Evolutionary conservation across 1,140 invertebrate genomes (phyloP).

Genomic region (Yoshiicerus persimilis): DNA sequence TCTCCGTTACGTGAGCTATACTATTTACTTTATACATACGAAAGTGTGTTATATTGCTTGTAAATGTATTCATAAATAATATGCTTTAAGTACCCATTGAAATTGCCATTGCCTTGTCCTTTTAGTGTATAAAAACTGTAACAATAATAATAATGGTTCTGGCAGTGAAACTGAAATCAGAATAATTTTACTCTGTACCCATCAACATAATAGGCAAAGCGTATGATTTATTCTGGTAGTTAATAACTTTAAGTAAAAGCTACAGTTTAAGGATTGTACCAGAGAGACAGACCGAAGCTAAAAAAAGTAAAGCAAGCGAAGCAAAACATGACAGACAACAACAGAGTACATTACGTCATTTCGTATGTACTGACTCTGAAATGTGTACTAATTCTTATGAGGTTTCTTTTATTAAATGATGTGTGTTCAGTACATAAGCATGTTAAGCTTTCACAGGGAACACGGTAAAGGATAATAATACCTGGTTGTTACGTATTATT

Average conservation of each 20-base stretch:
- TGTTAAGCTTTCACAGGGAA: background rate
- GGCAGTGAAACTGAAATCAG: background rate
- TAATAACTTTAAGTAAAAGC: conserved; percentile 21
- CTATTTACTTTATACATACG: background rate
- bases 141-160: background rate
- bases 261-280: background rate
- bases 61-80: background rate
- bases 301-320: background rate
- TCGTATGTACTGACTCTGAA: background rate
- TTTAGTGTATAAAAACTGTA: background rate
- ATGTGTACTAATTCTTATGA: background rate
- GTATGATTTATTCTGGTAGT: conserved; percentile 6
- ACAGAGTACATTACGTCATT: background rate
- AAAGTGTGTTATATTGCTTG: background rate
- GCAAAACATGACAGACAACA: conserved; percentile 4
- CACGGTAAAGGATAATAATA: background rate
- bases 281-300: background rate
- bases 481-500: background rate
- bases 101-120: background rate
- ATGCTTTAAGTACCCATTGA: background rate
- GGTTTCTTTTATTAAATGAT: background rate
- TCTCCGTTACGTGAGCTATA: background rate
- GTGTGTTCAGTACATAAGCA: too few relatives aligned
- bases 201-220: background rate
- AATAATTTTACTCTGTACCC: background rate